phyloP scores from a whole-genome alignment of 2,888 invertebrate species.

The Dynastes hyllus region DNA sequence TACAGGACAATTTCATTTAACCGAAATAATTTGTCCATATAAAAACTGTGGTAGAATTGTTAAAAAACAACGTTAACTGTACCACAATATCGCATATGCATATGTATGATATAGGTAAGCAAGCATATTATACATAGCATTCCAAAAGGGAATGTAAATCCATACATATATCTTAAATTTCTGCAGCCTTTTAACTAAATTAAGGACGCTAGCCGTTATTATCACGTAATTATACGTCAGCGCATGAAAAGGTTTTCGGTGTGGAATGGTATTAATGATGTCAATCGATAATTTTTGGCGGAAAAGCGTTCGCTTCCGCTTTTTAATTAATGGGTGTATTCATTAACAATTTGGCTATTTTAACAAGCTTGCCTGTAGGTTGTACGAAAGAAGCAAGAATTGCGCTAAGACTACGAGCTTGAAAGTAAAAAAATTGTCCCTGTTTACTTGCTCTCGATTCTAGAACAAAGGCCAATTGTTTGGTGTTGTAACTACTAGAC shows the following conservation, averaged over 20 bases:
- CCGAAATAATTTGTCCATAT: not conserved
- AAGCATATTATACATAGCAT: slow-evolving; percentile 9
- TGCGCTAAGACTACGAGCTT: too few species aligned
- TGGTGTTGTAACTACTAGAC: too few species aligned
- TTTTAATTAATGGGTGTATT: not conserved
- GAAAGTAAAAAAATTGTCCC: too few species aligned
- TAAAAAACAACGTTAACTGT: slow-evolving; percentile 1
- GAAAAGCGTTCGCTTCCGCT: not conserved
- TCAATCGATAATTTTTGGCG: not conserved
- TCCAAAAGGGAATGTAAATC: slow-evolving; percentile 7
- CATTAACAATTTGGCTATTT: too few species aligned
- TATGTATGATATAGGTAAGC: not conserved
- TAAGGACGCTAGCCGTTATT: not conserved
- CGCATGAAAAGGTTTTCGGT: not conserved
- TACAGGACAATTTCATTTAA: slow-evolving; percentile 5
- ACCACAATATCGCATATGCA: not conserved
- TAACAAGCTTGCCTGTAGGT: too few species aligned
- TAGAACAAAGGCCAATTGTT: too few species aligned
- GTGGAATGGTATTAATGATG: not conserved
- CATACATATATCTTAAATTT: not conserved
- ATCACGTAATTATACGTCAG: not conserved
- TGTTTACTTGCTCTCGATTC: too few species aligned
- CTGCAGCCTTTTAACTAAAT: not conserved
- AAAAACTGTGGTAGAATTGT: not conserved
- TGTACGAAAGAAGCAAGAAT: too few species aligned